Percentiles rank a stretch among this genome's conserved stretches.
Conservation (phyloP, 2,113 vertebrate species). For the Leptobrachium leishanense region DNA sequence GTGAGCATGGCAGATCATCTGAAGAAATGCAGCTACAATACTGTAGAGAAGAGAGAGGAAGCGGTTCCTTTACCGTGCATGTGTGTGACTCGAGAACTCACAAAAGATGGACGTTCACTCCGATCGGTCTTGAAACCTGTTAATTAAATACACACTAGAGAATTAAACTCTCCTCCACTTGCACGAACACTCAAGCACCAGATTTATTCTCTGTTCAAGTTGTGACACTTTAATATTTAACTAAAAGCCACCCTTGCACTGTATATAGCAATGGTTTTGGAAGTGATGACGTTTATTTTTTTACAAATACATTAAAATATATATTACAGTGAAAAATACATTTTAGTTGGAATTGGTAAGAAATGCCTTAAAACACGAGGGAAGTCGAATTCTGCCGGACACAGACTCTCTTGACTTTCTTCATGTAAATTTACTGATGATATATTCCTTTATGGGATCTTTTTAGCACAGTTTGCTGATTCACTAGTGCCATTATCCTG, state of each 20-base stretch:
- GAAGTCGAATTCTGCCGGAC: slow-evolving; percentile 72
- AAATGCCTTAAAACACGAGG: slow-evolving; percentile 84
- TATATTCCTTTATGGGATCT: neutral
- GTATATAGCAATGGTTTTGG: slow-evolving; percentile 74
- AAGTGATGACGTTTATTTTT: slow-evolving; percentile 80
- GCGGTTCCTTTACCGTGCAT: slow-evolving; percentile 92
- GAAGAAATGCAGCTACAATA: slow-evolving; percentile 88
- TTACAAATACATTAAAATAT: slow-evolving; percentile 58
- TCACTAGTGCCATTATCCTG: slow-evolving; percentile 61
- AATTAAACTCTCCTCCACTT: slow-evolving; percentile 57
- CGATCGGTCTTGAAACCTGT: slow-evolving; percentile 91
- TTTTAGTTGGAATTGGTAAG: slow-evolving; percentile 70
- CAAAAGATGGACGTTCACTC: slow-evolving; percentile 87
- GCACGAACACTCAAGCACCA: slow-evolving; percentile 69
- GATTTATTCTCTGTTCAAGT: slow-evolving; percentile 67
- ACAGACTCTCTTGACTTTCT: slow-evolving; percentile 68
- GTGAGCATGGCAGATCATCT: slow-evolving; percentile 96
- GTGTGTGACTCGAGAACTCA: slow-evolving; percentile 90
- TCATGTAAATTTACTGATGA: slow-evolving; percentile 36
- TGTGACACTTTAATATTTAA: slow-evolving; percentile 74
- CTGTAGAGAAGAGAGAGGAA: slow-evolving; percentile 84
- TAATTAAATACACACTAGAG: slow-evolving; percentile 59
- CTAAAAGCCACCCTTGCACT: slow-evolving; percentile 77
- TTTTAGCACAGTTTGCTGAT: slow-evolving; percentile 62
- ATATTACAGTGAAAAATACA: slow-evolving; percentile 54